Evolutionary conservation across 1,140 invertebrate genomes (phyloP), one percentile per base, ranked within the genome.

Genomic region (Batillaria attramentaria): DNA sequence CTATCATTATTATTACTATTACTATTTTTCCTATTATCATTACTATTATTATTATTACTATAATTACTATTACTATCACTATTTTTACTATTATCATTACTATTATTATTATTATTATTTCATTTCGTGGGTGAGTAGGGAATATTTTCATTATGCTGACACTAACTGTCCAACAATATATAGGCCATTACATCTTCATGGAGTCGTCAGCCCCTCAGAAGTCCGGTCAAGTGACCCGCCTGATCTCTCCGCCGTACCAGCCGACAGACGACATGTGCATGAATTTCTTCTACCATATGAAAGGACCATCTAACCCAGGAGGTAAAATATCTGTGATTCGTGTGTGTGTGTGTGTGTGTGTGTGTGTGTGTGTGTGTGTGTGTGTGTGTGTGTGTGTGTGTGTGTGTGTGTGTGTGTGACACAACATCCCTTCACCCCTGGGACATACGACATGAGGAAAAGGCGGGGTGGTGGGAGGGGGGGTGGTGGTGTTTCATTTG

Each of bases 131-230:
- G n/a, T n/a, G n/a, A n/a, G n/a, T n/a, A n/a, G n/a, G n/a, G n/a
- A n/a, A n/a, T n/a, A n/a, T n/a, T n/a, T n/a, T n/a, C n/a, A n/a
- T n/a, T n/a, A n/a, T n/a, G n/a, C n/a, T n/a, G n/a, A n/a, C 10
- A 31, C 3, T 62, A 16, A 6, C 33, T 54, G 3, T 70, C 31
- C n/a, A 28, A n/a, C n/a, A n/a, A n/a, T 43, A 46, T 72, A 3
- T 68, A 91, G 91, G 94, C 68, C 94, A 94, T 31, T 95, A 94
- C 82, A 92, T 94, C 2, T 95, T 91, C 85, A 94, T 95, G 57
- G 94, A 95, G 85, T 93, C 94, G 0, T 86, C 87, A 39, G 94
- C 93, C 79, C 94, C 94, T 0, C 88, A 94, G 69, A 84, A 92
- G 83, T 92, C 93, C 1, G 94, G 94, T 1, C 94, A 95, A 81